phyloP scores from a whole-genome alignment of 2,888 invertebrate species.

The Slavum lentiscoides region DNA sequence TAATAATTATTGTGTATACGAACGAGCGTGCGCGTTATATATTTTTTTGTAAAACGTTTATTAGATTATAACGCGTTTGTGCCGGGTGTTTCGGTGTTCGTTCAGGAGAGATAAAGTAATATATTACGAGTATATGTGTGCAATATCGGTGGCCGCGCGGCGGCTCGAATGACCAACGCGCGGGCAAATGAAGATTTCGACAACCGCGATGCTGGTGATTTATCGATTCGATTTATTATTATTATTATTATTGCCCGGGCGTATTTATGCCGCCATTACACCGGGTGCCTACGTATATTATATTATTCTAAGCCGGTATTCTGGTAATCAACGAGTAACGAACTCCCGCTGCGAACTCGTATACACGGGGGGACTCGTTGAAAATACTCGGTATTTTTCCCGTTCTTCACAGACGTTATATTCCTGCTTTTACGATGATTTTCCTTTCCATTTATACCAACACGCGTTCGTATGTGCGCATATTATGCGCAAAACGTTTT shows the following conservation, averaged over 20 bases:
- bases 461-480: not conserved
- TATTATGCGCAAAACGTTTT: not conserved
- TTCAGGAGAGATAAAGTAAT: not conserved
- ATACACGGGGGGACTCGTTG: not conserved
- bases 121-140: not conserved
- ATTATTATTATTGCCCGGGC: too few species aligned
- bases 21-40: not conserved
- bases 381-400: not conserved
- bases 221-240: slow-evolving; percentile 45
- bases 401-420: not conserved
- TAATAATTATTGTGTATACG: too few species aligned
- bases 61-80: slow-evolving; percentile 11
- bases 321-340: slow-evolving; percentile 45
- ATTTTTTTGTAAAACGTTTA: not conserved
- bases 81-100: slow-evolving; percentile 7
- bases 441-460: not conserved
- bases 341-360: slow-evolving; percentile 25
- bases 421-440: not conserved
- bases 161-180: slow-evolving; percentile 10
- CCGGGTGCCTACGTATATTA: too few species aligned
- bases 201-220: slow-evolving; percentile 39
- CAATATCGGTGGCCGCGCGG: not conserved
- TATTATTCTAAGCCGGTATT: slow-evolving; percentile 7
- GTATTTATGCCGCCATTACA: too few species aligned
- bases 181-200: slow-evolving; percentile 42